Base-by-base conservation (phyloP, 2,797 vertebrate species). In the Anas bernieri region DNA sequence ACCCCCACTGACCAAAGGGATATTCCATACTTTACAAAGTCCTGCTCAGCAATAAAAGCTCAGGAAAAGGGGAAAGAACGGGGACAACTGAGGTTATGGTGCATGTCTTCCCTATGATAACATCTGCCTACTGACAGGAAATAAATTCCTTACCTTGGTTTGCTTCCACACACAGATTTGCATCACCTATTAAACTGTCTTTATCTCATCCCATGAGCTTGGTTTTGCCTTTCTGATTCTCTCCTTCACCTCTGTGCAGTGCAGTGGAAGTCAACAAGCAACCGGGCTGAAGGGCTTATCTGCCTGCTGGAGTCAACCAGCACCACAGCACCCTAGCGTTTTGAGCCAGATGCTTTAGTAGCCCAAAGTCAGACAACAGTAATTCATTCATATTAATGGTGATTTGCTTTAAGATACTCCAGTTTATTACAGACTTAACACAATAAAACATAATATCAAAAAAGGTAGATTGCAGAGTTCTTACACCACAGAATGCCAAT, bases 361-460 rank as follows among this genome's bases (percentile, higher is more conserved):
- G 45, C 16, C 31, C 48, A 48, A 52, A 41, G 28, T 58, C 58
- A 76, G 10, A 79, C 35, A 93, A 89, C 13, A 83, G 21, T 17
- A 62, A 59, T n/a, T 46, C 3, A 35, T 43, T 72, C 73, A 83
- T 21, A 56, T 13, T 45, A 45, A 6, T 0, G 1, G 12, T 48
- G 25, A 35, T 88, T 31, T 25, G 69, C 41, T 92, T 93, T 79
- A 78, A 81, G 52, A 80, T 69, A 83, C 39, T 78, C 33, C 68
- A 85, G 69, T 93, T 96, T 95, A 95, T 94, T 88, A 83, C 6
- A 69, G 35, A 77, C 28, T 78, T 78, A 80, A 88, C 48, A 55
- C 35, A 83, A 69, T 59, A 76, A 91, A 94, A 83, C 46, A 81
- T 21, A 85, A n/a, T 74, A 83, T 74, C 3, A 75, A 79, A 76